Conservation (phyloP, 2,888 invertebrate genomes). For the Plusia festucae region DNA sequence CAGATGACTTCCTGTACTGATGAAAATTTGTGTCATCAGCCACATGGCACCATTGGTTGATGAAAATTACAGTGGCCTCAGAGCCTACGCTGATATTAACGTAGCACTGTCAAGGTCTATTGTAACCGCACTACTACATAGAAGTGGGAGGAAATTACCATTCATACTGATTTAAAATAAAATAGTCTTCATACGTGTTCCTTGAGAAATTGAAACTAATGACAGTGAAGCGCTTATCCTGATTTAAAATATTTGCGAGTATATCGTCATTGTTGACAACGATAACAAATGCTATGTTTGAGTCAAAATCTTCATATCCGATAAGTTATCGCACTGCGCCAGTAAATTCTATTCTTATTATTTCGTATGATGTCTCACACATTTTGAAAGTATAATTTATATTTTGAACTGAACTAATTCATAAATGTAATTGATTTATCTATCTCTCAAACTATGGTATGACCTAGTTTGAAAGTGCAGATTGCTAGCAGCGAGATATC, state of each 20-base stretch:
- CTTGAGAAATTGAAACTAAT: constrained; percentile 42
- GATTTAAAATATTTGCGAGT: constrained; percentile 48
- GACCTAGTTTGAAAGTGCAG: constrained; percentile 72
- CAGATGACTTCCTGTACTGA: constrained; percentile 61
- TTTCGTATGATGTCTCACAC: constrained; percentile 32
- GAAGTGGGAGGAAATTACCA: constrained; percentile 47
- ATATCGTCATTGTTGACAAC: constrained; percentile 47
- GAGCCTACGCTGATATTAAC: constrained; percentile 73
- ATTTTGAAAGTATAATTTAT: constrained; percentile 1
- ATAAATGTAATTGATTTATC: constrained; percentile 61
- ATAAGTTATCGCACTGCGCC: constrained; percentile 61
- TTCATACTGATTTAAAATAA: constrained; percentile 44
- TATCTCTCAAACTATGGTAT: constrained; percentile 64
- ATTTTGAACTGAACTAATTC: constrained; percentile 56
- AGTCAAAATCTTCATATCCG: constrained; percentile 56
- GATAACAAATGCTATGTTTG: constrained; percentile 58
- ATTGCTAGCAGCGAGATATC: constrained; percentile 62
- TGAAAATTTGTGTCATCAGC: constrained; percentile 64
- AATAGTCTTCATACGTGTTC: constrained; percentile 30
- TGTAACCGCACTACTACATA: constrained; percentile 47
- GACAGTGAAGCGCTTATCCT: constrained; percentile 55
- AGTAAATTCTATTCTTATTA: constrained; percentile 55
- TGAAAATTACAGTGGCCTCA: constrained; percentile 72
- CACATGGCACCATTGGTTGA: constrained; percentile 67
- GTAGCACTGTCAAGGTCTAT: constrained; percentile 75